A percentile compares a stretch with the other conserved stretches of the same genome.
phyloP scores from a whole-genome alignment of 92 coral and sea anemone species.

The Epizoanthus scotinus region DNA sequence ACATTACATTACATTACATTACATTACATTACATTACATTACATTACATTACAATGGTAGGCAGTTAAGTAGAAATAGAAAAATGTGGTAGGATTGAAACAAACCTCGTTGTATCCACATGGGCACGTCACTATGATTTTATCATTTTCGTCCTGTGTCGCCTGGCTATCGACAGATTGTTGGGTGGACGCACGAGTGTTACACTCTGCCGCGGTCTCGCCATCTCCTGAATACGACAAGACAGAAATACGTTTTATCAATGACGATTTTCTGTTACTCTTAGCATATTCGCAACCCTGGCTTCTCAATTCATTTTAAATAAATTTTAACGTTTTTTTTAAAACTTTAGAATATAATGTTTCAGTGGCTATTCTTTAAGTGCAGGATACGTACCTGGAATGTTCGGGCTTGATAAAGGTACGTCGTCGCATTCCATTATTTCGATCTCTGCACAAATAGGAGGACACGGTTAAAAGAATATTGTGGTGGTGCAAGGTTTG shows the following conservation, averaged over 20 bases:
- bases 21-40: too few relatives aligned
- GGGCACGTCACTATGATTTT: constrained; percentile 71
- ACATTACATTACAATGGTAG: too few relatives aligned
- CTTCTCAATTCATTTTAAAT: too few relatives aligned
- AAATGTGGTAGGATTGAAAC: not conserved
- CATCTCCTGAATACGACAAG: not conserved
- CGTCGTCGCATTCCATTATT: constrained; percentile 68
- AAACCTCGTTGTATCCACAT: constrained; percentile 90
- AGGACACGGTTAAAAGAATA: not conserved
- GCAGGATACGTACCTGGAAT: constrained; percentile 52
- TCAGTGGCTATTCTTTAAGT: too few relatives aligned
- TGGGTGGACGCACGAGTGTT: constrained; percentile 49
- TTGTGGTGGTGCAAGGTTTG: too few relatives aligned
- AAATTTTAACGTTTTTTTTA: too few relatives aligned
- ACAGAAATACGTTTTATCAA: too few relatives aligned
- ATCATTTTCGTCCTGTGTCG: constrained; percentile 51
- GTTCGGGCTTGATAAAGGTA: constrained; percentile 59
- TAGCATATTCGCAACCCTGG: too few relatives aligned
- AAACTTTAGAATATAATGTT: too few relatives aligned
- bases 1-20: too few relatives aligned
- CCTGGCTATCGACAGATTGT: constrained; percentile 33
- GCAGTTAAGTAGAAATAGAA: too few relatives aligned
- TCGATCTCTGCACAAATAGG: constrained; percentile 19
- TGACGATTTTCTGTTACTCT: too few relatives aligned
- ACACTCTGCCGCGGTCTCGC: constrained; percentile 52